Evolutionary conservation across 2,797 vertebrate species (phyloP).

Genomic region (Catamblyrhynchus diadema): DNA sequence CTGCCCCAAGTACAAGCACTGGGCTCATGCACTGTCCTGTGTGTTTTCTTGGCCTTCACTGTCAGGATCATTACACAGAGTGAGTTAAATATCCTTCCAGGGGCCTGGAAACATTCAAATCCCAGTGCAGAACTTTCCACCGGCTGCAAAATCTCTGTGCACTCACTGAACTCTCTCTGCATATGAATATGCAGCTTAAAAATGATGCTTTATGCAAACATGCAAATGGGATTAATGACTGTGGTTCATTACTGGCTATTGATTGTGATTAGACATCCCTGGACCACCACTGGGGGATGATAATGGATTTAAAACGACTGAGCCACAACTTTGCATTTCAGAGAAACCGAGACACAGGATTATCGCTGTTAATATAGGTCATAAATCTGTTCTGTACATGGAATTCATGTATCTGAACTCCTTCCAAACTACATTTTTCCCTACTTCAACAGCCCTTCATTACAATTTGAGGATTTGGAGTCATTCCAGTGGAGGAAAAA

Average conservation of each 20-base stretch:
- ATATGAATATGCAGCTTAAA: conserved; percentile 5
- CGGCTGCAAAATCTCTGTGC: background rate
- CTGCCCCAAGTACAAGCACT: background rate
- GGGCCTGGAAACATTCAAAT: background rate
- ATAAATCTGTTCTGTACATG: conserved; percentile 25
- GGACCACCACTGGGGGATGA: background rate
- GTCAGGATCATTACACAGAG: background rate
- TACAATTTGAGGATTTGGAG: conserved; percentile 19
- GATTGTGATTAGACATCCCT: conserved; percentile 17
- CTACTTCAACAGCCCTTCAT: background rate
- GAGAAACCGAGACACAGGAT: conserved; percentile 1
- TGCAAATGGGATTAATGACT: conserved; percentile 34
- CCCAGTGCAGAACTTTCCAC: background rate
- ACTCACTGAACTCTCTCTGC: background rate
- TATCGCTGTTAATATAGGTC: conserved; percentile 13
- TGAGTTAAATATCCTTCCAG: background rate
- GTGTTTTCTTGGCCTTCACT: background rate
- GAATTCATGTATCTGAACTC: conserved; percentile 26
- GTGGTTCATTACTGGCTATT: conserved; percentile 30
- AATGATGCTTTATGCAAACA: conserved; percentile 17
- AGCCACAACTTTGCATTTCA: background rate
- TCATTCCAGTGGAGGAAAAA: background rate
- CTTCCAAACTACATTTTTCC: conserved; percentile 43
- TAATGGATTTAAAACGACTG: conserved; percentile 26
- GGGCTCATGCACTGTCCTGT: background rate